Evolutionary conservation across 1,140 invertebrate species (phyloP), one percentile per base, ranked within the genome.

Genomic region (Tribolium madens): DNA sequence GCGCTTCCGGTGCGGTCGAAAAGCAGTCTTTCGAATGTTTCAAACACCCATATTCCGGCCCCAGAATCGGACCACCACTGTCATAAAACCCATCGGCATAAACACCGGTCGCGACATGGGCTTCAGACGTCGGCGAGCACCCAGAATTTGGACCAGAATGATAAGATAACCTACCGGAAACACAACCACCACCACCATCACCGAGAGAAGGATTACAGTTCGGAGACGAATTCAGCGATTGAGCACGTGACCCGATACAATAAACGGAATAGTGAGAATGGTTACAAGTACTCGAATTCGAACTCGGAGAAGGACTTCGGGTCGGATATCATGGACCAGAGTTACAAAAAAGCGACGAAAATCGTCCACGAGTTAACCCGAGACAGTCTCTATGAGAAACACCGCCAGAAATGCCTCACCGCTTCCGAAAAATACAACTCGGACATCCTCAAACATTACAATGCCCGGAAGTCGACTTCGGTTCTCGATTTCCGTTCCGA

Each of bases 1-100:
- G 81, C 89, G 12, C 85, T 87, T 3, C 84, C 88, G 12, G 84
- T 88, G 53, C 80, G 89, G 76, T 89, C 89, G 10, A 86, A 87
- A 48, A 89, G 88, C 18, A 89, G 88, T 78, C 85, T 88, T 48
- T 89, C 88, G 0, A 88, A 88, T 68, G 87, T 89, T 0, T 89
- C 88, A 0, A 81, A 87, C 84, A 79, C 84, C 57, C 77, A 88
- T 82, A 75, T 88, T 81, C 64, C 82, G 15, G 79, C 84, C 1
- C 80, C 82, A 15, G 75, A 74, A 21, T 3, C 21, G 10, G 81
- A 84, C 4, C 80, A 81, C 74, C 76, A 81, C 36, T 83, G 81
- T 73, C 81, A 84, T 73, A 85, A 86, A 64, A 84, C 84, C 0
- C 87, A 87, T 74, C 76, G 77, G 12, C 80, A 83, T 13, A 83